Base-by-base conservation (phyloP, 2,113 vertebrate genomes). In the Chaetops frenatus region DNA sequence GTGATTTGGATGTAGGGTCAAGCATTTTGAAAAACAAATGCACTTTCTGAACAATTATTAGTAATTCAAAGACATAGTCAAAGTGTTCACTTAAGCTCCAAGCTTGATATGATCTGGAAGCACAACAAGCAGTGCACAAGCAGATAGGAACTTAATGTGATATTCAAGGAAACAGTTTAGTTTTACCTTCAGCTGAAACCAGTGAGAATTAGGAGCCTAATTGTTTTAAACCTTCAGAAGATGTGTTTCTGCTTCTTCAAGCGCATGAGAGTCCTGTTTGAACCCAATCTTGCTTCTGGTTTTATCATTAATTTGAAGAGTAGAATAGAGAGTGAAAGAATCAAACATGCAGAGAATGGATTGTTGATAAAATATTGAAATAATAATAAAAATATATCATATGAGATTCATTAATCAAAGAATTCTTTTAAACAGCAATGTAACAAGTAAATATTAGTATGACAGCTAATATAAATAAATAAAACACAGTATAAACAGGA, bases 221-320 rank as follows among this genome's bases (percentile, higher is more conserved):
- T 13, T 56, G 44, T 76, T 36, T 20, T 0, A 10, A 76, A 71
- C 56, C 33, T 54, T 56, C 62, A 72, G 15, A 80, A 64, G 35
- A 62, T 44, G 64, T 24, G 35, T 67, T 80, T 60, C 72, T 86
- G 35, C 72, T 80, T 72, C 28, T 45, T 83, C 33, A 86, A 45
- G 62, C 44, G 67, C 33, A 38, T 48, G 38, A 86, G 28, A 35
- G 7, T 81, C 31, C 11, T 3, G 78, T 79, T 79, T 22, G 56
- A 80, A 65, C 79, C 50, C 64, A 86, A 50, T 54, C 80, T 85
- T 91, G 85, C 77, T 76, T 80, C 58, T 94, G 42, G 69, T 95
- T 96, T 81, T 73, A 73, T 91, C 71, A 93, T 74, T 90, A 81
- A 86, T 88, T 94, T 47, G 10, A 69, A 97, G 79, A 40, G 86